Percentiles rank a stretch among this genome's conserved stretches.
These are phyloP conservation scores for Prionace glauca DNA, from an alignment of 2,797 vertebrate species.

Conservation along the genomic window DNA sequence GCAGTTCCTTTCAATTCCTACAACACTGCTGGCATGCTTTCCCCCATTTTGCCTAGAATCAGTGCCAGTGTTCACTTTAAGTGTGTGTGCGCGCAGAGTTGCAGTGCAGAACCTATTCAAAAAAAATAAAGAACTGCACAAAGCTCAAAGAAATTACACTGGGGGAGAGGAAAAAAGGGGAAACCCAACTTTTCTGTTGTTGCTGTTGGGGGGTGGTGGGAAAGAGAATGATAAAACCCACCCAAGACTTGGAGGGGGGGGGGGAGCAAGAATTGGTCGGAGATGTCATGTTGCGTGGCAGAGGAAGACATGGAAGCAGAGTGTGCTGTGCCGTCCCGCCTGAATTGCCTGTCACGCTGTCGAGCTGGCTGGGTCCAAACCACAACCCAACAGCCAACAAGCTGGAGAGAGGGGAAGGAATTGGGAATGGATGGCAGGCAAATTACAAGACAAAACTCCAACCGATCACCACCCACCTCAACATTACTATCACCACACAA, in stretches of 20 bases:
- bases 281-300: conserved; percentile 38
- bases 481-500: background rate
- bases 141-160: background rate
- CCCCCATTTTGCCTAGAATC: conserved; percentile 13
- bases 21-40: background rate
- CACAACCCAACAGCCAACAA: conserved; percentile 20
- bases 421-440: background rate
- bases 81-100: background rate
- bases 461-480: background rate
- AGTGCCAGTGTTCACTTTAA: conserved; percentile 13
- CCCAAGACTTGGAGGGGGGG: too few relatives aligned
- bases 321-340: conserved; percentile 15
- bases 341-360: conserved; percentile 29
- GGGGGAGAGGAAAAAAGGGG: background rate
- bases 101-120: conserved; percentile 8
- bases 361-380: conserved; percentile 23
- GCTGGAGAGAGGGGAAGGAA: background rate
- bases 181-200: conserved; percentile 13
- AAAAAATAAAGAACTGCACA: background rate
- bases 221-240: background rate
- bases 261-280: background rate
- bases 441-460: background rate
- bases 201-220: background rate
- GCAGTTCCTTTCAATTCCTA: background rate
- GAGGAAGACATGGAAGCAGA: conserved; percentile 27